Evolutionary conservation across 2,113 vertebrate genomes (phyloP).

Genomic region (Falcunculus frontatus): DNA sequence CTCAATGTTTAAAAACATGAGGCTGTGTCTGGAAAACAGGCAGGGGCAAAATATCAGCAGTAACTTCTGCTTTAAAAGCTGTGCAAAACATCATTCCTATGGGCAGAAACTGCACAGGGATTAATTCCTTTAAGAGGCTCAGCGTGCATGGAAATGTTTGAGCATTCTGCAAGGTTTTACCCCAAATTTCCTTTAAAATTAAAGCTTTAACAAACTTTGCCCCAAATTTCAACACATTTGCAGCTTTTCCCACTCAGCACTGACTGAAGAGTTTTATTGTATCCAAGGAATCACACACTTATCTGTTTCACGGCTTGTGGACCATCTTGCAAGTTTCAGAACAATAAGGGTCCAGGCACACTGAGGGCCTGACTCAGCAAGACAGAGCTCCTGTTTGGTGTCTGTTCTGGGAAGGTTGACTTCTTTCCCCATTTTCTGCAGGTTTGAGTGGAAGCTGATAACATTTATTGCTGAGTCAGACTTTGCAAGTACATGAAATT

Average conservation of each 20-base stretch:
- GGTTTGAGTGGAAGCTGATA: slow-evolving; percentile 10
- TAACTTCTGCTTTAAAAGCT: not conserved
- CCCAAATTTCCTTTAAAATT: not conserved
- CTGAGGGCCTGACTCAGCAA: slow-evolving; percentile 48
- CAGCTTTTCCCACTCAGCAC: not conserved
- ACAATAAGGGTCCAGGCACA: not conserved
- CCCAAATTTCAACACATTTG: not conserved
- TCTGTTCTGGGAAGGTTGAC: not conserved
- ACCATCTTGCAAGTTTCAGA: not conserved
- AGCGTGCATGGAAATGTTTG: rapidly evolving
- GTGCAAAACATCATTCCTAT: not conserved
- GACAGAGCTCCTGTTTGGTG: not conserved
- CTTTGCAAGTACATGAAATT: not conserved
- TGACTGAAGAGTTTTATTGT: not conserved
- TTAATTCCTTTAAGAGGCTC: not conserved
- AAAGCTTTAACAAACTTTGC: not conserved
- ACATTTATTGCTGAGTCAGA: slow-evolving; percentile 38
- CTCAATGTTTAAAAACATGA: not conserved
- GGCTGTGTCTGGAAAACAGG: not conserved
- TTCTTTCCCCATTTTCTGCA: not conserved
- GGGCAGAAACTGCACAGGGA: not conserved
- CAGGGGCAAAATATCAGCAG: not conserved
- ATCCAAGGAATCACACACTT: not conserved
- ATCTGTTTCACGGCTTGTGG: not conserved
- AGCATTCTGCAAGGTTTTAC: not conserved